Conservation (phyloP, 2,888 invertebrate species). For the Strigamia crassipes region DNA sequence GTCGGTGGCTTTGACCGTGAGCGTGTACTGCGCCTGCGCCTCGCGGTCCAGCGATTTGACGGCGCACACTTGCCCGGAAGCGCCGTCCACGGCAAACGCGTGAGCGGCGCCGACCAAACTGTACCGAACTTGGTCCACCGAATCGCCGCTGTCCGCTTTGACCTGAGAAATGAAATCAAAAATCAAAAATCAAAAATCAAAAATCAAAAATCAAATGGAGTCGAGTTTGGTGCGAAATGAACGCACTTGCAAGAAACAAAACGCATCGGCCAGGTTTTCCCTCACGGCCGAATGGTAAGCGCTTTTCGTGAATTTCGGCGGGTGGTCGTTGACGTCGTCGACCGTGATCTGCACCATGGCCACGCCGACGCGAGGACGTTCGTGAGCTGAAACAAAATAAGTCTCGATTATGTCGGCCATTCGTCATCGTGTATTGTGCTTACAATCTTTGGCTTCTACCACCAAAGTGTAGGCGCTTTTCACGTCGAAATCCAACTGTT, state of each 20-base stretch:
- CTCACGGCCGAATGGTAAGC: conserved; percentile 75
- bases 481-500: conserved; percentile 53
- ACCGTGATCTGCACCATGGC: conserved; percentile 70
- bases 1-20: conserved; percentile 50
- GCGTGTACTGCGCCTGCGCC: conserved; percentile 45
- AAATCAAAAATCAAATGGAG: background rate
- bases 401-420: no score
- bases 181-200: background rate
- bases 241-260: conserved; percentile 54
- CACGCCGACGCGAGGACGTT: conserved; percentile 47
- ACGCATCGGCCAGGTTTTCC: conserved; percentile 70
- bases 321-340: conserved; percentile 85
- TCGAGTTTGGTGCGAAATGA: no score
- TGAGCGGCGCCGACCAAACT: conserved; percentile 49
- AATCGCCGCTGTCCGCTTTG: conserved; percentile 54
- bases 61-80: conserved; percentile 50
- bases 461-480: conserved; percentile 53
- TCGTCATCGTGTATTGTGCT: conserved; percentile 37
- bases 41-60: conserved; percentile 51
- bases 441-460: conserved; percentile 54
- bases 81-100: conserved; percentile 49
- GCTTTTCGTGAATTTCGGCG: conserved; percentile 74
- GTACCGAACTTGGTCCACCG: conserved; percentile 53
- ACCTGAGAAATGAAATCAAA: conserved; percentile 50
- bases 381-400: conserved; percentile 44